Base-by-base conservation (phyloP, 2,113 vertebrate genomes). In the Henicopernis longicauda region DNA sequence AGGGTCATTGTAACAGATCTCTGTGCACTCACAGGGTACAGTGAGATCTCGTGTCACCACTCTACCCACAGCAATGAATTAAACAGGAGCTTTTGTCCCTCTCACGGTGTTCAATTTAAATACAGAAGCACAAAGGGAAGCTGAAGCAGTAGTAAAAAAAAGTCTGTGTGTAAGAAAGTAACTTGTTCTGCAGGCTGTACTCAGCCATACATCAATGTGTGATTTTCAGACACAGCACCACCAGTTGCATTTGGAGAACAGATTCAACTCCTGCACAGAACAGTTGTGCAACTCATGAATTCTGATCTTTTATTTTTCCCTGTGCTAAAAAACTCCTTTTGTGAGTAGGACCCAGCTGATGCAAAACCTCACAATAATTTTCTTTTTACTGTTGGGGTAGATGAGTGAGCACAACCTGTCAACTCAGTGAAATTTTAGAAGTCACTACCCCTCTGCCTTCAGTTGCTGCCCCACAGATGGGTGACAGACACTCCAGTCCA, bases 21-120 rank as follows among this genome's bases (percentile, higher is more conserved):
- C 86, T 17, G 31, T 7, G 65, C 1, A 2, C 72, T 47, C 29
- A 7, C 16, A 34, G 25, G 13, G 49, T 13, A 11, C 80, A 63
- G 69, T 2, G 15, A 83, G 95, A 96, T 96, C 97, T 34, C 21
- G 19, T 95, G 83, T 95, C 97, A 84, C 34, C 63, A 20, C 65
- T 59, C 40, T 42, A 12, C 42, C 54, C 63, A 27, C 23, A 49
- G 49, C 55, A 74, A 58, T 65, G 16, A 38, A 7, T 62, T 79
- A 70, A 94, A 62, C 72, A 95, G 87, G 61, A 95, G 78, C 42
- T 65, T 29, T 16, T 47, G 70, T 16, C 44, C 44, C 73, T 15
- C 38, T 73, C 59, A 32, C 1, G 1, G 52, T 2, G 38, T 18
- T n/a, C 54, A 20, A 49, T 12, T 85, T 59, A 85, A 93, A 78